These are phyloP conservation scores for Oligia strigilis DNA, from an alignment of 2,888 invertebrate species.

Conservation along the genomic window DNA sequence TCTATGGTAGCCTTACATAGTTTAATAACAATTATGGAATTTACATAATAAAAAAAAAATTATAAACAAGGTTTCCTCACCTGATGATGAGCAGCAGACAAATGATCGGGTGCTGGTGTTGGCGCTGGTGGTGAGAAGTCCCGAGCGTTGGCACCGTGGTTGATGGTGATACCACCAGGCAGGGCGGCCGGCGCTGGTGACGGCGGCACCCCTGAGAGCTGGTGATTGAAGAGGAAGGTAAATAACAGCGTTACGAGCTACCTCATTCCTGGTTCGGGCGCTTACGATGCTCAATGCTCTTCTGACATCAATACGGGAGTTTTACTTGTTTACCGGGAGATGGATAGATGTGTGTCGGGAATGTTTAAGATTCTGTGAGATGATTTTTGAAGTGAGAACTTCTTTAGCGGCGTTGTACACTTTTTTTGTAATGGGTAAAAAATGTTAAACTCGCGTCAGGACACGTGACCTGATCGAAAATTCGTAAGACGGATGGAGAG, in stretches of 20 bases:
- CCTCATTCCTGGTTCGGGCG: neutral
- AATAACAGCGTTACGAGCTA: neutral
- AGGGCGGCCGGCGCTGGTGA: slow-evolving; percentile 76
- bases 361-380: too few relatives aligned
- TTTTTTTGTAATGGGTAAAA: too few relatives aligned
- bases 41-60: neutral
- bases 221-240: slow-evolving; percentile 24
- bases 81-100: slow-evolving; percentile 85
- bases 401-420: too few relatives aligned
- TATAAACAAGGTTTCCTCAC: slow-evolving; percentile 62
- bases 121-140: slow-evolving; percentile 87
- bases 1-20: too few relatives aligned
- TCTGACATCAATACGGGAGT: neutral
- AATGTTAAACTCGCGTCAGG: too few relatives aligned
- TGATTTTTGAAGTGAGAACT: too few relatives aligned
- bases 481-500: too few relatives aligned
- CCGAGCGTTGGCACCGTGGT: slow-evolving; percentile 75
- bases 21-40: neutral
- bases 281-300: neutral
- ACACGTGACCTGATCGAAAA: too few relatives aligned
- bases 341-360: too few relatives aligned
- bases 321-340: neutral
- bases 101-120: slow-evolving; percentile 83
- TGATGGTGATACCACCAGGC: slow-evolving; percentile 77
- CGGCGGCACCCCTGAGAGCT: slow-evolving; percentile 78